Evolutionary conservation across 1,140 invertebrate genomes (phyloP), one percentile per base, ranked within the genome.

Genomic region (Muscidifurax raptorellus): DNA sequence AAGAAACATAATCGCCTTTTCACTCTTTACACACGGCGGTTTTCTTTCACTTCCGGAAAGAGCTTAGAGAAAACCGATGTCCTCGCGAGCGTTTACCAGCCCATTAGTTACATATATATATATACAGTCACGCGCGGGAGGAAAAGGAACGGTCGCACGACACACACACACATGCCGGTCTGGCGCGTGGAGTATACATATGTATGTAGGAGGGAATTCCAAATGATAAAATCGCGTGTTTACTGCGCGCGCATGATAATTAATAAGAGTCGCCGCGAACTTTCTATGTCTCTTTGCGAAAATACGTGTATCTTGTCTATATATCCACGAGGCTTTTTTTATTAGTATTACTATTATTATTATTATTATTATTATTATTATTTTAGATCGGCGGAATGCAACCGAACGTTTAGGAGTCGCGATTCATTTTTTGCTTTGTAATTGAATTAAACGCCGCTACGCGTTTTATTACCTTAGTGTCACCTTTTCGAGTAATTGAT

Each of bases 171-270:
- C 9, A 64, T 30, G 9, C 36, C 27, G 15, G 67, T 4, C 52
- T n/a, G 79, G 0, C 27, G 40, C 12, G 67, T 13, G 66, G 22
- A 66, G 71, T 3, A 47, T 18, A 36, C 12, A 6, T 27, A 18
- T 12, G 12, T n/a, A n/a, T n/a, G n/a, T n/a, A n/a, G 22, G 27
- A 69, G 52, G 32, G 40, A 69, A 22, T 64, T 13, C 22, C 15
- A 18, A 64, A 74, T 84, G 82, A 84, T 84, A 80, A 84, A 84
- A 64, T 84, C 76, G 67, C 77, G 67, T 80, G 69, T 79, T 84
- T 84, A 84, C 67, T 52, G 27, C 75, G 0, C 22, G 10, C 22
- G 18, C 22, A 36, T 59, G 82, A n/a, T 72, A 83, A 83, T 83
- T 83, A 83, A 83, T 83, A 83, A 83, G 44, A 5, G 40, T 0